A percentile compares a stretch with the other conserved stretches of the same genome.
Conservation (phyloP, 2,888 invertebrate species). For the Polydrusus cervinus region DNA sequence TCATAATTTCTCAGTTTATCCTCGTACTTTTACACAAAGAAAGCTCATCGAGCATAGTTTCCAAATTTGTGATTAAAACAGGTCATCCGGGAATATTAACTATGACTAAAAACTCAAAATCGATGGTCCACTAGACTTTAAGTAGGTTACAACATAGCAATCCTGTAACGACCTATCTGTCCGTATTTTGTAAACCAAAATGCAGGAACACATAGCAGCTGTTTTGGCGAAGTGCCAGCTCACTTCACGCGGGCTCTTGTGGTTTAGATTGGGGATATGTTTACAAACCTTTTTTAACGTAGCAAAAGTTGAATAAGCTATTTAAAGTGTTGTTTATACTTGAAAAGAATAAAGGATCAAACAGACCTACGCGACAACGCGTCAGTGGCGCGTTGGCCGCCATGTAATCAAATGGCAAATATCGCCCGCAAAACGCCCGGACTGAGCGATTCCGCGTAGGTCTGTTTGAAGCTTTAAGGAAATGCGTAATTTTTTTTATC, state of each 20-base stretch:
- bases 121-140: conserved; percentile 10
- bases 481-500: too few species aligned
- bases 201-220: conserved; percentile 32
- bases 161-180: conserved; percentile 40
- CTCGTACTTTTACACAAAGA: too few species aligned
- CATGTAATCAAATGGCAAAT: too few species aligned
- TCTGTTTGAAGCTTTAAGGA: too few species aligned
- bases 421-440: too few species aligned
- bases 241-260: not conserved
- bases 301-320: not conserved
- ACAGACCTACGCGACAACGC: too few species aligned
- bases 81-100: not conserved
- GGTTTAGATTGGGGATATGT: conserved; percentile 9
- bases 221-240: conserved; percentile 35
- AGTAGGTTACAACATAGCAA: conserved; percentile 23
- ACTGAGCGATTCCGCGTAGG: too few species aligned
- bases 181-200: conserved; percentile 37
- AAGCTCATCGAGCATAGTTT: not conserved
- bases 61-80: not conserved
- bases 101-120: conserved; percentile 4
- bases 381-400: too few species aligned
- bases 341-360: too few species aligned
- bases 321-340: not conserved
- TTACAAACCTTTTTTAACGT: not conserved
- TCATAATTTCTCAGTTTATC: too few species aligned